These are phyloP conservation scores for Apoderus coryli DNA, from an alignment of 2,888 invertebrate species.

Conservation along the genomic window DNA sequence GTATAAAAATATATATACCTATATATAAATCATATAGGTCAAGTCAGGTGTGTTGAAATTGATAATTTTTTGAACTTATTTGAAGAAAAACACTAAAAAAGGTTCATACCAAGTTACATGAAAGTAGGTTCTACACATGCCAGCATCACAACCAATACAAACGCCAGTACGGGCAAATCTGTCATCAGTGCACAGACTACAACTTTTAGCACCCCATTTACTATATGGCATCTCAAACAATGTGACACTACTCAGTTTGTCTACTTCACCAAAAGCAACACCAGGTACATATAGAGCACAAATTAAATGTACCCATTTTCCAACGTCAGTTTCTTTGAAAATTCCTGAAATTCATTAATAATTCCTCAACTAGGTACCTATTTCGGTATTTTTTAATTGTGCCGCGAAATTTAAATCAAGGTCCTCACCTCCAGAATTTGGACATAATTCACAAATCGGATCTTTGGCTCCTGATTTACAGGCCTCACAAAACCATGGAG, in stretches of 20 bases:
- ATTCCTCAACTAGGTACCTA: too few species aligned
- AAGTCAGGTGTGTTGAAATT: too few species aligned
- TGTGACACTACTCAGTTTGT: conserved; percentile 80
- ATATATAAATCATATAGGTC: too few species aligned
- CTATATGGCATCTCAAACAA: conserved; percentile 96
- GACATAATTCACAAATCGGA: conserved; percentile 91
- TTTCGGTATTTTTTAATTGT: too few species aligned
- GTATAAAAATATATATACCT: too few species aligned
- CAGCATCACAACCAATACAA: conserved; percentile 95
- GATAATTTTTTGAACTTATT: too few species aligned
- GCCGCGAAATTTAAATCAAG: too few species aligned
- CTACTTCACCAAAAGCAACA: conserved; percentile 91
- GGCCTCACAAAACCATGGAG: conserved; percentile 99
- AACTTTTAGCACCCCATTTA: conserved; percentile 89
- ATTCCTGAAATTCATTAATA: too few species aligned
- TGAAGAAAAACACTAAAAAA: too few species aligned
- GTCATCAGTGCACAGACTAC: conserved; percentile 78
- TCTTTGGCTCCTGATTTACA: conserved; percentile 50
- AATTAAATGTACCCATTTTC: conserved; percentile 93
- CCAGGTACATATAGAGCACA: conserved; percentile 97
- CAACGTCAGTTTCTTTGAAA: conserved; percentile 93
- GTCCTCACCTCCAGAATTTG: conserved; percentile 80
- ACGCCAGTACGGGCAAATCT: conserved; percentile 85
- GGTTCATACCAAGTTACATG: conserved; percentile 81
- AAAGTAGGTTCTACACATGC: conserved; percentile 93